Percentiles rank a stretch among this genome's conserved stretches.
Evolutionary conservation across 2,888 invertebrate genomes (phyloP).

Genomic region (Epicampocera succincta): DNA sequence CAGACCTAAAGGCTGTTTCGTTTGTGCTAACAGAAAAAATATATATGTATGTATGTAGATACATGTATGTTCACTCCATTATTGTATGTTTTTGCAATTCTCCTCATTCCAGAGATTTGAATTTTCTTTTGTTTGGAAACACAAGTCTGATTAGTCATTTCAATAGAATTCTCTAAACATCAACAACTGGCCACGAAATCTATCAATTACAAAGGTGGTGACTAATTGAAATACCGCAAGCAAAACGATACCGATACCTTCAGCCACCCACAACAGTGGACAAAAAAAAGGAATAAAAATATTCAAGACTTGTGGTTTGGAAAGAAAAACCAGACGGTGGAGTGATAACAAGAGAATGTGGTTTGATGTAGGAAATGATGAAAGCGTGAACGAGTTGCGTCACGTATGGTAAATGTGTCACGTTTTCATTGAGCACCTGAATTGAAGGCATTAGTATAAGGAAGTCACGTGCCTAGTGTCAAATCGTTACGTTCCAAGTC

Average conservation of each 20-base stretch:
- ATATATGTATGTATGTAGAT: slow-evolving; percentile 15
- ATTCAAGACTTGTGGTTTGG: slow-evolving; percentile 42
- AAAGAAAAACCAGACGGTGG: background rate
- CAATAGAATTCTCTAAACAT: slow-evolving; percentile 51
- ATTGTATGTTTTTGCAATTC: slow-evolving; percentile 32
- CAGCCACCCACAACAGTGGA: slow-evolving; percentile 27
- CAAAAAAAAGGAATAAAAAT: slow-evolving; percentile 1
- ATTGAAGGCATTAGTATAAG: too few relatives aligned
- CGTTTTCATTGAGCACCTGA: too few relatives aligned
- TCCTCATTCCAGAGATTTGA: slow-evolving; percentile 38
- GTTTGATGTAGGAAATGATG: slow-evolving; percentile 6
- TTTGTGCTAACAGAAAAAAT: slow-evolving; percentile 11
- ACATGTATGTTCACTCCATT: slow-evolving; percentile 23
- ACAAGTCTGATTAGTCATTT: slow-evolving; percentile 67
- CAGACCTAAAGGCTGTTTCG: slow-evolving; percentile 62
- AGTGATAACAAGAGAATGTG: slow-evolving; percentile 20
- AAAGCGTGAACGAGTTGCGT: background rate
- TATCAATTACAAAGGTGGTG: slow-evolving; percentile 41
- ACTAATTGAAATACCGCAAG: slow-evolving; percentile 57
- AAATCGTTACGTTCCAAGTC: too few relatives aligned
- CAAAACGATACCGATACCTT: background rate
- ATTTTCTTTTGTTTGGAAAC: slow-evolving; percentile 22
- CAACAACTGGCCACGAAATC: slow-evolving; percentile 39
- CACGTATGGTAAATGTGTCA: too few relatives aligned
- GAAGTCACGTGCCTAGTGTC: too few relatives aligned